phyloP scores from a whole-genome alignment of 2,797 vertebrate species.

The Phataginus tricuspis region DNA sequence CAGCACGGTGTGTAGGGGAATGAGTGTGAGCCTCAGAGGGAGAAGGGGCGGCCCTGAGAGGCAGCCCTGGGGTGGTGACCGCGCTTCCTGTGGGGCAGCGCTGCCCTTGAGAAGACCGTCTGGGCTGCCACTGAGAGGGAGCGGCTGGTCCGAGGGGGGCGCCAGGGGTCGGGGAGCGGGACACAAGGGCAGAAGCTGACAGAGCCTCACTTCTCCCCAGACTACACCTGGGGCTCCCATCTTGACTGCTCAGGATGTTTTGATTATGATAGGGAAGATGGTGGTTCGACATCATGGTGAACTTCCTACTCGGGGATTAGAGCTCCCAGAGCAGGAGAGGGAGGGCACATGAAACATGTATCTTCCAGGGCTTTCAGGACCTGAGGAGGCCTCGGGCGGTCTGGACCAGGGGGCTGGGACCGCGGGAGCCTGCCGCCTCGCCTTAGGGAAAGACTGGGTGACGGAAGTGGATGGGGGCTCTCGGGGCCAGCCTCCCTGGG shows the following conservation, averaged over 20 bases:
- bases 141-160: conserved; percentile 41
- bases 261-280: conserved; percentile 40
- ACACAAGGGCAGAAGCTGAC: neutral
- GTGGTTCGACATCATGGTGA: conserved; percentile 31
- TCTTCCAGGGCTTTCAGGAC: neutral
- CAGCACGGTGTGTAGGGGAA: neutral
- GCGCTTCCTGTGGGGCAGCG: conserved; percentile 71
- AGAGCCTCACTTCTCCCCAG: neutral
- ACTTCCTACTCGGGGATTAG: conserved; percentile 35
- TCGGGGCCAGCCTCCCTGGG: neutral
- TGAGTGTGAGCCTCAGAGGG: neutral
- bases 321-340: neutral
- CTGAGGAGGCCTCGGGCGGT: neutral
- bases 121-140: conserved; percentile 42
- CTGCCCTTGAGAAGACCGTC: conserved; percentile 70
- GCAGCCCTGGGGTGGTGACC: conserved; percentile 42
- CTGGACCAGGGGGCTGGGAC: neutral
- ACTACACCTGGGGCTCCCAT: neutral
- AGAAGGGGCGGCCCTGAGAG: conserved; percentile 43
- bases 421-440: neutral
- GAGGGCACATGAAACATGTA: neutral
- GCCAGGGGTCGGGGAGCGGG: neutral
- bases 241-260: conserved; percentile 14
- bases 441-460: neutral
- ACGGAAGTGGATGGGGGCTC: neutral